Evolutionary conservation across 2,888 invertebrate species (phyloP), one percentile per base, ranked within the genome.

Genomic region (Aphrophora alni): DNA sequence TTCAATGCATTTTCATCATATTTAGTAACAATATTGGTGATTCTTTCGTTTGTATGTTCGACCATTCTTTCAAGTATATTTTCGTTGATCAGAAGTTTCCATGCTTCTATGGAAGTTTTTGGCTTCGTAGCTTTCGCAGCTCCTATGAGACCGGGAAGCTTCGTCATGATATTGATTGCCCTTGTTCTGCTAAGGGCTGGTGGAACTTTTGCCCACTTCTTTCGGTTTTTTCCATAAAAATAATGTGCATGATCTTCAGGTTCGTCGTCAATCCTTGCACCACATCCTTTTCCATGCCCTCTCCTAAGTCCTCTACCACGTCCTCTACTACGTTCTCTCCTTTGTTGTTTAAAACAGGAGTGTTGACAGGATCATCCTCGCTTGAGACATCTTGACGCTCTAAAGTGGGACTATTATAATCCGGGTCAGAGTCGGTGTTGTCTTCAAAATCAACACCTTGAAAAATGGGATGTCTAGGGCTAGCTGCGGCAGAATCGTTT

Each of bases 31-130:
- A 72, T 72, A 25, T 72, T n/a, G 27, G 72, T 72, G n/a, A 72
- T 72, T 72, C 26, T 72, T 26, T 72, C 72, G 26, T 72, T 72
- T 72, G 72, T 72, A 26, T 21, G 24, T 27, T 72, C 25, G 5
- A 72, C 7, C 21, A 72, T 72, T 26, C 3, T 72, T 72, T 25
- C 8, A 25, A 72, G 21, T 25, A 72, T 72, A 72, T 72, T 10
- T 10, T 72, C 72, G 27, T 72, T 27, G 27, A 72, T 72, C 3
- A 72, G 72, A 12, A 7, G 26, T 7, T 27, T 7, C 72, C 72
- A 72, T 7, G 72, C 72, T 25, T 25, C 17, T 7, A 72, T 4
- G 26, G 72, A 27, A n/a, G 3, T 25, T 4, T 72, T 21, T 5
- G 72, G 72, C 26, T 72, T 8, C 5, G 8, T 25, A 27, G 4